A percentile compares a stretch with the other conserved stretches of the same genome.
phyloP scores from a whole-genome alignment of 2,797 vertebrate genomes.

The Chaetodon trifasciatus region DNA sequence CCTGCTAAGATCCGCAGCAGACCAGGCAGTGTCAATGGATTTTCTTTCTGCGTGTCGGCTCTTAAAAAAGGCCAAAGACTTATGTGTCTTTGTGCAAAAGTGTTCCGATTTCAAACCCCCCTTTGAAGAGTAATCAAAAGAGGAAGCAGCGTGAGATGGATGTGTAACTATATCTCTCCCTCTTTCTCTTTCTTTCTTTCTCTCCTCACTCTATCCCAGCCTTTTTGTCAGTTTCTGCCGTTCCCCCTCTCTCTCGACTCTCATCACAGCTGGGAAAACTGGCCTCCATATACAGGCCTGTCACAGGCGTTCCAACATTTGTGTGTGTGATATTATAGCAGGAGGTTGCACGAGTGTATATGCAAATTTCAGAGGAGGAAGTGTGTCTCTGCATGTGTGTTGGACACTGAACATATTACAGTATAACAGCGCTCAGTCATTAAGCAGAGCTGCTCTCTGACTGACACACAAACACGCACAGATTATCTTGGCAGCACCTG shows the following conservation, averaged over 20 bases:
- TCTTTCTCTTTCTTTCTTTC: slow-evolving; percentile 18
- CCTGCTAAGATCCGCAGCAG: slow-evolving; percentile 69
- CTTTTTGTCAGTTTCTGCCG: slow-evolving; percentile 3
- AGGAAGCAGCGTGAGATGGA: slow-evolving; percentile 75
- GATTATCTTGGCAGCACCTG: slow-evolving; percentile 52
- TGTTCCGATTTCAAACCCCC: slow-evolving; percentile 73
- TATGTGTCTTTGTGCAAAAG: slow-evolving; percentile 76
- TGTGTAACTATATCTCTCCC: slow-evolving; percentile 72
- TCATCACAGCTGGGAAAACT: slow-evolving; percentile 45
- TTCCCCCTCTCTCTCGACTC: slow-evolving; percentile 16
- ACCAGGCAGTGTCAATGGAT: slow-evolving; percentile 56
- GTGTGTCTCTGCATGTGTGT: not conserved
- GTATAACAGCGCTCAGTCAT: not conserved
- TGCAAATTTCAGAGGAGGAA: slow-evolving; percentile 18
- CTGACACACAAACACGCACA: slow-evolving; percentile 9
- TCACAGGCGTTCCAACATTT: slow-evolving; percentile 26
- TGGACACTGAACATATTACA: not conserved
- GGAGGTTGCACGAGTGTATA: slow-evolving; percentile 5
- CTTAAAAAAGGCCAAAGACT: slow-evolving; percentile 61
- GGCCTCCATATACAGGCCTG: slow-evolving; percentile 25
- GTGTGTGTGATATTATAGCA: slow-evolving; percentile 23
- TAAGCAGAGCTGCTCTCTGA: slow-evolving; percentile 7
- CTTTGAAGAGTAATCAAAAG: slow-evolving; percentile 80
- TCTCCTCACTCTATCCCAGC: slow-evolving; percentile 10
- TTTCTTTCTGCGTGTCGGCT: slow-evolving; percentile 63